phyloP scores from a whole-genome alignment of 2,888 invertebrate genomes.

The Galerucella nymphaeae region DNA sequence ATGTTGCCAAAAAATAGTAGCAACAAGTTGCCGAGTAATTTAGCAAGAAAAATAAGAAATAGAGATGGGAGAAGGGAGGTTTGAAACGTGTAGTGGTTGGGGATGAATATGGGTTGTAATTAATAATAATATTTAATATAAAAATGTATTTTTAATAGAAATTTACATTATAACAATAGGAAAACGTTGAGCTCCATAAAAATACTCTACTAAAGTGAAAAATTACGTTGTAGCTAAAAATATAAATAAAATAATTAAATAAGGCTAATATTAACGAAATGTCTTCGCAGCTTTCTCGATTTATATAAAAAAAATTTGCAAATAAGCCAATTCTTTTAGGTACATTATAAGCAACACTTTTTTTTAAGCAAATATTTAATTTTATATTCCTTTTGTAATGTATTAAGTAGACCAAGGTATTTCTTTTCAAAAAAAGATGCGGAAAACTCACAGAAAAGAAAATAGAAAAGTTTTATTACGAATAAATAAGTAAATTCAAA shows the following conservation, averaged over 20 bases:
- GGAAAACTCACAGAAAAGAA: background rate
- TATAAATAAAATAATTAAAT: constrained; percentile 24
- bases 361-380: background rate
- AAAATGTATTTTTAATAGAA: constrained; percentile 36
- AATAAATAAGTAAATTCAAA: background rate
- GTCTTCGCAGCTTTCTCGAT: background rate
- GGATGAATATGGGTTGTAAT: background rate
- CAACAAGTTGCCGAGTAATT: no score
- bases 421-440: background rate
- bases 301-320: constrained; percentile 14
- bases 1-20: no score
- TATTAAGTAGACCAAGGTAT: background rate
- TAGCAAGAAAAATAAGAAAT: no score
- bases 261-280: constrained; percentile 19
- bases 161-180: constrained; percentile 34
- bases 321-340: constrained; percentile 25
- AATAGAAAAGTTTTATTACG: background rate
- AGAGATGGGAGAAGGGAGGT: no score
- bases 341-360: constrained; percentile 29
- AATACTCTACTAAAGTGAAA: constrained; percentile 42
- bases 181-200: constrained; percentile 47
- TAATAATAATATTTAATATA: background rate
- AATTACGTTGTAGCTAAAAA: constrained; percentile 28
- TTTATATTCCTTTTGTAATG: background rate
- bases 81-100: no score